Conservation (phyloP, 2,113 vertebrate species). For the Uria aalge region DNA sequence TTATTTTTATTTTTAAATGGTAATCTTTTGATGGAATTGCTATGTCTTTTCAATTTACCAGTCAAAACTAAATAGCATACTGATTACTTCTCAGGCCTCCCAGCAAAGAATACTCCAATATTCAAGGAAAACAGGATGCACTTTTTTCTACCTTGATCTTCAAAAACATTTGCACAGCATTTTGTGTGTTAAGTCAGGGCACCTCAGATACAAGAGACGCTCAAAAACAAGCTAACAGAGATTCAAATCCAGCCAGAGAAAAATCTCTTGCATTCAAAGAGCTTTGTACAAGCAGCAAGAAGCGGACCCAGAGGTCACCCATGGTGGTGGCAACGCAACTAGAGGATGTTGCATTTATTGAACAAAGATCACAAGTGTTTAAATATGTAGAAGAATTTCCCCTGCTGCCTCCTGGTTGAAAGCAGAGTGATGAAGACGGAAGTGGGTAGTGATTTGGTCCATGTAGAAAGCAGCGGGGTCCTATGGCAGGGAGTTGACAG, state of each 20-base stretch:
- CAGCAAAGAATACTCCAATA: neutral
- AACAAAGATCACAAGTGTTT: neutral
- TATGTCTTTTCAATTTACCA: neutral
- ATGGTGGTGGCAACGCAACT: neutral
- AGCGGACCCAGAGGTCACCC: neutral
- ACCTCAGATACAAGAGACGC: neutral
- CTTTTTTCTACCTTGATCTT: neutral
- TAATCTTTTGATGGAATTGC: neutral
- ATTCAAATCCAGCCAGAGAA: neutral
- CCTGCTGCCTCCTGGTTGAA: neutral
- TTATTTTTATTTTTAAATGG: neutral
- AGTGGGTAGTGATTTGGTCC: neutral
- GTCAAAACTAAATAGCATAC: neutral
- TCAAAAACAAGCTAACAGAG: neutral
- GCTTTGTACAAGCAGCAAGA: neutral
- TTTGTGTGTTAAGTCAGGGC: neutral
- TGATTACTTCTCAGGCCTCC: neutral
- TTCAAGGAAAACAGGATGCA: neutral
- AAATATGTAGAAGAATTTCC: neutral
- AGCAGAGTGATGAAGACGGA: neutral
- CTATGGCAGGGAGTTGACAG: fast-evolving
- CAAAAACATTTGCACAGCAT: neutral
- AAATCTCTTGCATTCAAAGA: neutral
- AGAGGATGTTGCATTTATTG: neutral
- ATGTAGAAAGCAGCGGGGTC: neutral